These are phyloP conservation scores for Ormyrus nitidulus DNA, from an alignment of 2,888 invertebrate species.

Conservation along the genomic window DNA sequence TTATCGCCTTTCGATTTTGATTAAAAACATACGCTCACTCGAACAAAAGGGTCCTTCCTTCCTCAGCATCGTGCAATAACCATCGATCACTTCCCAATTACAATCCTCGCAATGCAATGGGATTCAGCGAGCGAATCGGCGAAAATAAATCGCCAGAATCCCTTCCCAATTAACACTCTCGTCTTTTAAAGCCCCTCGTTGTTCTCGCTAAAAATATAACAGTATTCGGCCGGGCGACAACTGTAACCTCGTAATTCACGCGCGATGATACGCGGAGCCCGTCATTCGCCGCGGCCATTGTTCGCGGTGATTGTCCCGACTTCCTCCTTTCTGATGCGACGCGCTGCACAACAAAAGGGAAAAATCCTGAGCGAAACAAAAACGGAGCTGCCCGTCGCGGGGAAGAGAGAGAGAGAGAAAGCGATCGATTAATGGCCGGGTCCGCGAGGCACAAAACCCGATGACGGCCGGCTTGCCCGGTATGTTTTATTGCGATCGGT, in stretches of 20 bases:
- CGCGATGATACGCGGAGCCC: conserved; percentile 23
- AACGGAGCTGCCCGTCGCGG: background rate
- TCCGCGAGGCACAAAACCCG: conserved; percentile 8
- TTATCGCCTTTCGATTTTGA: too few relatives aligned
- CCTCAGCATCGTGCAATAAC: too few relatives aligned
- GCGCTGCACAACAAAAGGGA: conserved; percentile 22
- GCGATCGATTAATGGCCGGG: conserved; percentile 44
- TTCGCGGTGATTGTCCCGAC: conserved; percentile 38
- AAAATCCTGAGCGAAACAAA: conserved; percentile 32
- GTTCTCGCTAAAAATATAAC: conserved; percentile 17
- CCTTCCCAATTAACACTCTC: conserved; percentile 20
- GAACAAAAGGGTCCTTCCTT: too few relatives aligned
- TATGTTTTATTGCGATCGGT: conserved; percentile 14
- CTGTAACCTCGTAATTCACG: too few relatives aligned
- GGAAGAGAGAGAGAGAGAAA: background rate
- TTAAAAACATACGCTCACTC: too few relatives aligned
- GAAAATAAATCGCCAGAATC: background rate
- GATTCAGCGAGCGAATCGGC: too few relatives aligned
- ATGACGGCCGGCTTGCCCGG: conserved; percentile 3
- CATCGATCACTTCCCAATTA: too few relatives aligned
- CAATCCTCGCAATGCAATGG: too few relatives aligned
- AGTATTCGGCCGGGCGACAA: too few relatives aligned
- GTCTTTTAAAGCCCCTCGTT: background rate
- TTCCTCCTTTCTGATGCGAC: conserved; percentile 24
- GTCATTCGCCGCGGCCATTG: conserved; percentile 29